A percentile compares a stretch with the other conserved stretches of the same genome.
phyloP scores from a whole-genome alignment of 2,113 vertebrate species.

The Serilophus lunatus region DNA sequence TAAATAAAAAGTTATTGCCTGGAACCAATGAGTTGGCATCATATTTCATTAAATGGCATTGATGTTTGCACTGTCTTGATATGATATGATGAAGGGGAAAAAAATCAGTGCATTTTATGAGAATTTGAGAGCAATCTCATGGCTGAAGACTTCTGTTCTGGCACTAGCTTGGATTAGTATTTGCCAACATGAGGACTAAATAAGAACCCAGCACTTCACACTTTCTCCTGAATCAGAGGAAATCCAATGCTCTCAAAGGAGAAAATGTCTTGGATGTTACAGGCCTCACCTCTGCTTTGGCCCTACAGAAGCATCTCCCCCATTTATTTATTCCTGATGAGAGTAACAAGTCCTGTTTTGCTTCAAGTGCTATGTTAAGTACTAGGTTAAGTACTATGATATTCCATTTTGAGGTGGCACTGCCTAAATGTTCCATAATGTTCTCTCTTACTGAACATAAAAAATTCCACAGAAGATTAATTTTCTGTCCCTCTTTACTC shows the following conservation, averaged over 20 bases:
- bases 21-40: not conserved
- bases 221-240: not conserved
- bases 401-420: not conserved
- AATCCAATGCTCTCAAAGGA: not conserved
- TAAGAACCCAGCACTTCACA: not conserved
- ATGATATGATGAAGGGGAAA: not conserved
- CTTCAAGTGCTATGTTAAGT: not conserved
- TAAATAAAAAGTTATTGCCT: slow-evolving; percentile 47
- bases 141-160: not conserved
- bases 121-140: not conserved
- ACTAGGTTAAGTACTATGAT: not conserved
- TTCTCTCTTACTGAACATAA: not conserved
- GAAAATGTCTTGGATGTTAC: not conserved
- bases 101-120: not conserved
- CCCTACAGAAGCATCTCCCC: not conserved
- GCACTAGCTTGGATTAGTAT: not conserved
- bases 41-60: slow-evolving; percentile 4
- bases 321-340: not conserved
- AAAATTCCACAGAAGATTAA: not conserved
- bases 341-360: not conserved
- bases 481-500: not conserved
- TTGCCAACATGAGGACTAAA: not conserved
- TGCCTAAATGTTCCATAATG: not conserved
- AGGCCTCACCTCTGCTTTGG: not conserved
- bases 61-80: slow-evolving; percentile 4